A percentile compares a stretch with the other conserved stretches of the same genome.
Conservation (phyloP, 2,888 invertebrate genomes). For the Drosophila gaucha region DNA sequence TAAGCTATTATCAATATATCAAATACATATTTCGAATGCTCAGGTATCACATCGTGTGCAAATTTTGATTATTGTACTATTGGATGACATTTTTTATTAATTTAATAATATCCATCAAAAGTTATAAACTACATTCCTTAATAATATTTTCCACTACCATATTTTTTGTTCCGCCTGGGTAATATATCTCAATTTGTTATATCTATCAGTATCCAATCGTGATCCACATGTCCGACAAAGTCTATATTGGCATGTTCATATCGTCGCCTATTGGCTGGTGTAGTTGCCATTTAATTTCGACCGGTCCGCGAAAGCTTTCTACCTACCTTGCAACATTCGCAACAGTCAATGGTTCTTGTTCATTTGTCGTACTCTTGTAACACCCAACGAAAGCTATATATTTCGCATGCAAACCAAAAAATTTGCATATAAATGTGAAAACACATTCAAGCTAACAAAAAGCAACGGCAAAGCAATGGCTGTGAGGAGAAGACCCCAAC, state of each 20-base stretch:
- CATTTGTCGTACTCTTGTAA: slow-evolving; percentile 64
- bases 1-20: too few species aligned
- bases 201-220: too few species aligned
- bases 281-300: slow-evolving; percentile 55
- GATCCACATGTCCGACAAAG: too few species aligned
- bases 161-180: too few species aligned
- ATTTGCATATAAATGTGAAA: slow-evolving; percentile 80
- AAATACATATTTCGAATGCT: too few species aligned
- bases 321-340: slow-evolving; percentile 25
- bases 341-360: slow-evolving; percentile 49
- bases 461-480: slow-evolving; percentile 30
- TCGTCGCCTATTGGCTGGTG: slow-evolving; percentile 55
- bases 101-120: too few species aligned
- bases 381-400: slow-evolving; percentile 68
- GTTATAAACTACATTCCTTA: too few species aligned
- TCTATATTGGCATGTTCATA: slow-evolving; percentile 21
- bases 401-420: slow-evolving; percentile 75
- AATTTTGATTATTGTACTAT: too few species aligned
- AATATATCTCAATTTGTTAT: too few species aligned
- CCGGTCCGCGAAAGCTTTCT: slow-evolving; percentile 8
- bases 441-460: slow-evolving; percentile 77
- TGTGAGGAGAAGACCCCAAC: slow-evolving; percentile 28
- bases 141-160: too few species aligned
- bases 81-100: too few species aligned
- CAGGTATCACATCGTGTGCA: too few species aligned